Conservation (phyloP, 2,888 invertebrate species). For the Hyalella azteca region DNA sequence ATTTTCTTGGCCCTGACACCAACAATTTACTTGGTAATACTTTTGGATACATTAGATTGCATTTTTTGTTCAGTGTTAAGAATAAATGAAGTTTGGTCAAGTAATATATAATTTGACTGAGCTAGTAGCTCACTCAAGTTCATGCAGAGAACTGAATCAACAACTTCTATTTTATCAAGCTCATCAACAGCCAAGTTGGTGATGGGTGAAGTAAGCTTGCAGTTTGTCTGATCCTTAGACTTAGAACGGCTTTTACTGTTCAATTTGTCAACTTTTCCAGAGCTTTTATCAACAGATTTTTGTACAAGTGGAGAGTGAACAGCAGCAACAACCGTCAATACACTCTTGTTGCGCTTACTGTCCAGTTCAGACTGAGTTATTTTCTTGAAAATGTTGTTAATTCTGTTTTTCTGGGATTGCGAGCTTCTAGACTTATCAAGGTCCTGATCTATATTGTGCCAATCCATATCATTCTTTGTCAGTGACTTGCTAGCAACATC, state of each 20-base stretch:
- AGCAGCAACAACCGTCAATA: neutral
- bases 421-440: too few species aligned
- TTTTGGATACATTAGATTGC: too few species aligned
- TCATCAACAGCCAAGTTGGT: neutral
- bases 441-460: too few species aligned
- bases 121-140: too few species aligned
- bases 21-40: too few species aligned
- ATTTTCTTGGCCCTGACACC: too few species aligned
- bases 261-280: neutral
- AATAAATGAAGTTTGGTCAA: too few species aligned
- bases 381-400: constrained; percentile 12
- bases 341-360: neutral
- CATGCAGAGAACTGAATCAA: neutral
- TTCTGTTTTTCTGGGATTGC: too few species aligned
- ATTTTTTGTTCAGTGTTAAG: too few species aligned
- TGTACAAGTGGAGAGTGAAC: neutral
- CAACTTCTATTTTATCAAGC: neutral
- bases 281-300: neutral
- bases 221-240: neutral
- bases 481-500: too few species aligned
- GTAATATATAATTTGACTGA: too few species aligned
- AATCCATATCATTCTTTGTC: too few species aligned
- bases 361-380: constrained; percentile 2
- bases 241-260: neutral
- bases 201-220: neutral